These are phyloP conservation scores for Platycnemis pennipes DNA, from an alignment of 2,888 invertebrate species.

Conservation along the genomic window DNA sequence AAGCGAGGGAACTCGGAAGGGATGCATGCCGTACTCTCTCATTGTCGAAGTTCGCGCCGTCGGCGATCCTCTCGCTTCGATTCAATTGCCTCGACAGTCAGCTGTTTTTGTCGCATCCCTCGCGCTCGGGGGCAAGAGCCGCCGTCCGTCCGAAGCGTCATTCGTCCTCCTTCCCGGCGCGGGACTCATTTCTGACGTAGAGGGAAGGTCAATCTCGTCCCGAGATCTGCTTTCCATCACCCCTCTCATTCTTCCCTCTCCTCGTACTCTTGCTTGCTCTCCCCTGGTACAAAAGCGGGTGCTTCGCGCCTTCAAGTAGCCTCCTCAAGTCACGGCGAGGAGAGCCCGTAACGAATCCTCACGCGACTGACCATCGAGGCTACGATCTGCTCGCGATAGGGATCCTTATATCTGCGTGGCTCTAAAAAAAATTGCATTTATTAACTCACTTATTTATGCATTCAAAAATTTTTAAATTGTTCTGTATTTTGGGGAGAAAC, in stretches of 20 bases:
- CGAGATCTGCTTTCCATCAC: constrained; percentile 4
- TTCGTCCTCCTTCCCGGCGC: background rate
- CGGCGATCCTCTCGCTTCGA: background rate
- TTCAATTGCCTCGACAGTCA: background rate
- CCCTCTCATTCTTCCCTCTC: background rate
- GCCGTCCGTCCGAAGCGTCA: background rate
- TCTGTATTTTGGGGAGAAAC: background rate
- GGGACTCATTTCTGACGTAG: background rate
- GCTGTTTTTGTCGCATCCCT: background rate
- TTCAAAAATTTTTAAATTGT: background rate
- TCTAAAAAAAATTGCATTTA: background rate
- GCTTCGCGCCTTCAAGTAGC: background rate
- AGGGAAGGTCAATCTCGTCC: background rate
- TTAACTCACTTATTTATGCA: background rate
- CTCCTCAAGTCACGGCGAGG: constrained; percentile 27
- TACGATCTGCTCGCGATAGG: background rate
- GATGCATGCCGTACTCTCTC: background rate
- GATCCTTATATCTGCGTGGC: background rate
- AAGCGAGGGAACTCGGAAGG: background rate
- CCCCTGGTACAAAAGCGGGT: background rate
- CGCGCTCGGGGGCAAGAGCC: background rate
- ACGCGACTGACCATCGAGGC: constrained; percentile 44
- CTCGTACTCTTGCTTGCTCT: background rate
- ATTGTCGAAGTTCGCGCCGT: background rate
- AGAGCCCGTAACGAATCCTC: background rate